Evolutionary conservation across 2,113 vertebrate species (phyloP).

Genomic region (Trachemys scripta): DNA sequence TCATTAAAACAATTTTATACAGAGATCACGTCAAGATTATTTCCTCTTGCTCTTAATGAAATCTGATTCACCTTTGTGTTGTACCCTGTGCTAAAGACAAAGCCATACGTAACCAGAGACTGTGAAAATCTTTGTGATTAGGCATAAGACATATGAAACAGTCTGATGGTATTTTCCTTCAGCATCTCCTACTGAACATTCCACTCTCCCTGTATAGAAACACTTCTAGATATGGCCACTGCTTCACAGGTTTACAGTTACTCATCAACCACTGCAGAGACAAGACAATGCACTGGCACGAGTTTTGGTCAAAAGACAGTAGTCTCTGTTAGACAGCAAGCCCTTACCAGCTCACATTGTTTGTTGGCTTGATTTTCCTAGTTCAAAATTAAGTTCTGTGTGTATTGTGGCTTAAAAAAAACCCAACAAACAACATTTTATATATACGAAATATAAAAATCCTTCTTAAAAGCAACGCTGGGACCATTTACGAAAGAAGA

Average conservation of each 20-base stretch:
- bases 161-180: neutral
- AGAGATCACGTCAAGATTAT: slow-evolving; percentile 9
- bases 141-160: neutral
- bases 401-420: neutral
- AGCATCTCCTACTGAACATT: neutral
- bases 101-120: neutral
- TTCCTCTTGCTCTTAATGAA: slow-evolving; percentile 59
- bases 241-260: accelerated
- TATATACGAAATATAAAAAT: neutral
- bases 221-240: neutral
- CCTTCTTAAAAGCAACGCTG: neutral
- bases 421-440: neutral
- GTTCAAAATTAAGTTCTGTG: neutral
- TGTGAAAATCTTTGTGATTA: neutral
- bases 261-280: neutral
- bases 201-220: neutral
- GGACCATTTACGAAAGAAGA: neutral
- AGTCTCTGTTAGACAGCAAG: neutral
- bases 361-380: neutral
- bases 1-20: neutral
- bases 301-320: accelerated
- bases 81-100: neutral
- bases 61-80: too few species aligned
- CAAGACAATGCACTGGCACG: neutral
- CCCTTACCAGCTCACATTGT: neutral